A percentile compares a stretch with the other conserved stretches of the same genome.
Conservation (phyloP, 1,140 invertebrate genomes). For the Apocrypta bakeri region DNA sequence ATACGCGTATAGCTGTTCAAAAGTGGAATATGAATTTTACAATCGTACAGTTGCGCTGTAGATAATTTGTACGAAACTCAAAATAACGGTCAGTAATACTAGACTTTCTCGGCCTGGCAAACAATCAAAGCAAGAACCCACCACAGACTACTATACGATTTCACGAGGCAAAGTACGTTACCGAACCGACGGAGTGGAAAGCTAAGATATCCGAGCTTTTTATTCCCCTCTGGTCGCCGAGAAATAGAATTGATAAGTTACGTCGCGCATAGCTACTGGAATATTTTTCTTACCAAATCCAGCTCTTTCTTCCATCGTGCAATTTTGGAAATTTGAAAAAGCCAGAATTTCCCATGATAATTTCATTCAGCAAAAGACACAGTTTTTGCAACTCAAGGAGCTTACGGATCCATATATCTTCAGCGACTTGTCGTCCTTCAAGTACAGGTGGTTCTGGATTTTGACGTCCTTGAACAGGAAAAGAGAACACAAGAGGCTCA, state of each 20-base stretch:
- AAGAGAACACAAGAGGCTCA: background rate
- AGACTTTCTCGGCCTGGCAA: background rate
- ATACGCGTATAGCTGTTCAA: too few relatives aligned
- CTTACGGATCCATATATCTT: background rate
- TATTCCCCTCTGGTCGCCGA: background rate
- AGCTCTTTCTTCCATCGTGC: too few relatives aligned
- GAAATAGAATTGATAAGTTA: constrained; percentile 7
- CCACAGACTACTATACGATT: background rate
- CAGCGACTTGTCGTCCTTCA: background rate
- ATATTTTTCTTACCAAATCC: background rate
- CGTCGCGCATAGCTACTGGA: background rate
- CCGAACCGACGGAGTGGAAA: constrained; percentile 47
- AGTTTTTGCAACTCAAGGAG: background rate
- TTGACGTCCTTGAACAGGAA: background rate
- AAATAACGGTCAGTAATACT: too few relatives aligned
- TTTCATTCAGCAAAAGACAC: too few relatives aligned
- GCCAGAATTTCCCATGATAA: background rate
- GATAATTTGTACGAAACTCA: too few relatives aligned
- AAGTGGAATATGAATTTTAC: too few relatives aligned
- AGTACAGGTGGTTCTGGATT: background rate
- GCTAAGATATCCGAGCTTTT: constrained; percentile 44
- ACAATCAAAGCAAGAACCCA: background rate
- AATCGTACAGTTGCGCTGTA: too few relatives aligned
- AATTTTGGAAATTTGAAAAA: background rate
- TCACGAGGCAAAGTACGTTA: constrained; percentile 18